These are phyloP conservation scores for Hyppa rectilinea DNA, from an alignment of 2,888 invertebrate species.

Conservation along the genomic window DNA sequence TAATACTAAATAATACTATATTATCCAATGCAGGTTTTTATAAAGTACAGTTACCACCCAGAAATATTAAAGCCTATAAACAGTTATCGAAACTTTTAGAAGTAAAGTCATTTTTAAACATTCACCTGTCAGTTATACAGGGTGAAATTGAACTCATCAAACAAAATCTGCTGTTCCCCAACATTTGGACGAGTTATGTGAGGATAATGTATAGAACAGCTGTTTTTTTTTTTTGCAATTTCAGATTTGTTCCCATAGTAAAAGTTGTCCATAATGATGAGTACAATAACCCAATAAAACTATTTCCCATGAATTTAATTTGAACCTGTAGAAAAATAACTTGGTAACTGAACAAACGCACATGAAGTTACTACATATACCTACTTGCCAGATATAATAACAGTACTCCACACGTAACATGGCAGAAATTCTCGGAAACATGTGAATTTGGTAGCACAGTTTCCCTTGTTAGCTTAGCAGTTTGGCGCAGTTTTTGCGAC, in stretches of 20 bases:
- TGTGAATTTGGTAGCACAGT: constrained; percentile 38
- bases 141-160: too few relatives aligned
- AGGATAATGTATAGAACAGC: too few relatives aligned
- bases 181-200: too few relatives aligned
- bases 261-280: too few relatives aligned
- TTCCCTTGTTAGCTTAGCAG: constrained; percentile 34
- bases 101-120: neutral
- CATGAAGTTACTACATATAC: neutral
- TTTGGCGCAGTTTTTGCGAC: constrained; percentile 36
- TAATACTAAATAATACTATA: too few relatives aligned
- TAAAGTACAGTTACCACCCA: neutral
- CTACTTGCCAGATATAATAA: neutral
- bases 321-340: too few relatives aligned
- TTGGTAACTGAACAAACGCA: neutral
- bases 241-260: too few relatives aligned
- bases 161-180: too few relatives aligned
- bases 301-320: too few relatives aligned
- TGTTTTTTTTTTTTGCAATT: too few relatives aligned
- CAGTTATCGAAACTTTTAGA: neutral
- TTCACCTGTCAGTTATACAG: neutral
- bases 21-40: neutral
- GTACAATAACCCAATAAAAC: too few relatives aligned
- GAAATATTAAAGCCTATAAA: neutral
- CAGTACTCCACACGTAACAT: neutral
- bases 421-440: constrained; percentile 19